Evolutionary conservation across 1,140 invertebrate species (phyloP), one percentile per base, ranked within the genome.

Genomic region (Andrena cerasifolii): DNA sequence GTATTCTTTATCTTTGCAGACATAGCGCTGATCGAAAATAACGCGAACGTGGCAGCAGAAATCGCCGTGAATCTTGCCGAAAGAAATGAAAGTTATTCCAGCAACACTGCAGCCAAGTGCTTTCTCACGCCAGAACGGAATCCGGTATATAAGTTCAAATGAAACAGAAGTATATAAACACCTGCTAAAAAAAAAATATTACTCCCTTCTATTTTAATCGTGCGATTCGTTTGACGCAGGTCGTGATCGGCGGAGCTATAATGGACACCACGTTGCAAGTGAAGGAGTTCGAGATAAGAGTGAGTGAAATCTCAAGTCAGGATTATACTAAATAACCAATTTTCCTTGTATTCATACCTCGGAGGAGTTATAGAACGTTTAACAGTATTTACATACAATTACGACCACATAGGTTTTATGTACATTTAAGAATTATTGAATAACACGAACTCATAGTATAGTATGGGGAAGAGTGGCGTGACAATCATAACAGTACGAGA

Each of bases 11-110:
- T 31, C 18, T 56, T 43, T 89, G 66, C 90, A 96, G 97, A 99
- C 93, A 96, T 98, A 87, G 96, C 95, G 4, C 93, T 99, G 33
- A 96, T 99, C 85, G 95, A 97, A 93, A 98, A 99, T 92, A 99
- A 99, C 93, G 98, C 97, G 3, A 93, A 90, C 79, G 94, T 98
- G 63, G 98, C 96, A 21, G 95, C 96, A 65, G 91, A 96, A 91
- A 97, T 99, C 86, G 97, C 98, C 10, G 90, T 95, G 6, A 94
- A 95, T 88, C 94, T 96, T 74, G 87, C 6, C 5, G 16, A 75
- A 62, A 82, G 54, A 63, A 61, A 24, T 61, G 54, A 47, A 16
- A 18, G 5, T 61, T 45, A 24, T 43, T 8, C 10, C 7, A 51
- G 2, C 21, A 12, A n/a, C 14, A 12, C 31, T 21, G 21, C 16